Evolutionary conservation across 2,797 vertebrate species (phyloP), one percentile per base, ranked within the genome.

Genomic region (Mormyrus proboscirostris): DNA sequence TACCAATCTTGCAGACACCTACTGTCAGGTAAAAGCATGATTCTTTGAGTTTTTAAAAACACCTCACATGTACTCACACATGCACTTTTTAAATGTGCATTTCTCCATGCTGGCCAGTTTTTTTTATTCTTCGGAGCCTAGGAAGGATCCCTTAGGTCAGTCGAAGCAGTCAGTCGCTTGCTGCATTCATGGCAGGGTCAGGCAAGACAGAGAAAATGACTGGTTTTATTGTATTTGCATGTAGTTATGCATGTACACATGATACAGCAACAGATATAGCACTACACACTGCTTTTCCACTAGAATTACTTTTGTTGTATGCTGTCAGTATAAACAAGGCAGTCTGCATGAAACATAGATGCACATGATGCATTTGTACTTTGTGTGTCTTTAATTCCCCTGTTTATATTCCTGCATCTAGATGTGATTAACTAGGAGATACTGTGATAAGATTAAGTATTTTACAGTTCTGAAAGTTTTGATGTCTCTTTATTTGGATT

Each of bases 1-100:
- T 91, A 59, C 76, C 57, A 25, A 89, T 86, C 86, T 90, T 89
- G 51, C 88, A 91, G 90, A 91, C 85, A 90, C 62, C 88, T 90
- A 55, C 89, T 86, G 55, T 29, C 89, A 90, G 90, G 89, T 90
- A 91, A 91, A 90, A 82, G 87, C 87, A 85, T 89, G 62, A 57
- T 86, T 89, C 69, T 57, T 89, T 33, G 22, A 29, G 38, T 73
- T 62, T 38, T 25, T 53, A 25, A 12, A 41, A 57, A n/a, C 69
- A 5, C 19, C 44, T 73, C 49, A 57, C 50, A n/a, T 53, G 53
- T 50, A 84, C 89, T 62, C 9, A 47, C n/a, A 22, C 12, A 53
- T 14, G 83, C 57, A 62, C 47, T 16, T 49, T 14, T 69, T 49
- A 12, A 86, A 8, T 38, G 41, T 50, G n/a, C n/a, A 49, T 47